Percentiles rank a stretch among this genome's conserved stretches.
phyloP scores from a whole-genome alignment of 2,888 invertebrate species.

The Pyralis farinalis region DNA sequence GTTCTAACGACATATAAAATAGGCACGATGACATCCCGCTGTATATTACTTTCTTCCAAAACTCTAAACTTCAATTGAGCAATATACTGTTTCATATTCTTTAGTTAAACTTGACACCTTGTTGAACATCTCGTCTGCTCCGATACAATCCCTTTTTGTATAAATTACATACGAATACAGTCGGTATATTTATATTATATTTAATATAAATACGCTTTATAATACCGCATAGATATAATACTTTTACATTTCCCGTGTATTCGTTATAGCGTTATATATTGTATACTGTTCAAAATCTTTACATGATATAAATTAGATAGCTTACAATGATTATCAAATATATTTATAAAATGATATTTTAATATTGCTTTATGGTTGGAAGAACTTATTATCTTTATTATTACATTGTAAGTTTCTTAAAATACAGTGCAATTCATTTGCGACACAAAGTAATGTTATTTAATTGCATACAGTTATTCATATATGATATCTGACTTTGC shows the following conservation, averaged over 20 bases:
- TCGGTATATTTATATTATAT: conserved; percentile 2
- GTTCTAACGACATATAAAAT: conserved; percentile 22
- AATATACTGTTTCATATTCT: conserved; percentile 17
- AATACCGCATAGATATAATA: conserved; percentile 13
- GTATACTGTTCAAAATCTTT: conserved; percentile 21
- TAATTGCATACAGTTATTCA: not conserved
- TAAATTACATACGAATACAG: not conserved
- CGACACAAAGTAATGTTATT: conserved; percentile 7
- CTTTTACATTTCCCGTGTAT: conserved; percentile 10
- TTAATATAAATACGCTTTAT: conserved; percentile 11
- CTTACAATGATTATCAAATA: conserved; percentile 28
- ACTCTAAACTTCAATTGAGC: conserved; percentile 23
- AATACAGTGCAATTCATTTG: conserved; percentile 7
- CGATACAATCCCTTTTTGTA: not conserved
- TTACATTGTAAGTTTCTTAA: conserved; percentile 13
- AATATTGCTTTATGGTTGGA: conserved; percentile 66
- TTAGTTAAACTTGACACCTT: not conserved
- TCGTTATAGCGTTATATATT: conserved; percentile 4
- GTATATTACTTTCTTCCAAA: conserved; percentile 9
- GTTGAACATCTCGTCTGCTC: not conserved
- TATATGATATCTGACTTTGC: conserved; percentile 16
- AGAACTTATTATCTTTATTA: conserved; percentile 39
- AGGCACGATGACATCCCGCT: conserved; percentile 19
- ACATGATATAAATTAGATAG: conserved; percentile 28
- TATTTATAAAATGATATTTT: conserved; percentile 53